These are phyloP conservation scores for Bombylius discolor DNA, from an alignment of 2,888 invertebrate genomes.

Conservation along the genomic window DNA sequence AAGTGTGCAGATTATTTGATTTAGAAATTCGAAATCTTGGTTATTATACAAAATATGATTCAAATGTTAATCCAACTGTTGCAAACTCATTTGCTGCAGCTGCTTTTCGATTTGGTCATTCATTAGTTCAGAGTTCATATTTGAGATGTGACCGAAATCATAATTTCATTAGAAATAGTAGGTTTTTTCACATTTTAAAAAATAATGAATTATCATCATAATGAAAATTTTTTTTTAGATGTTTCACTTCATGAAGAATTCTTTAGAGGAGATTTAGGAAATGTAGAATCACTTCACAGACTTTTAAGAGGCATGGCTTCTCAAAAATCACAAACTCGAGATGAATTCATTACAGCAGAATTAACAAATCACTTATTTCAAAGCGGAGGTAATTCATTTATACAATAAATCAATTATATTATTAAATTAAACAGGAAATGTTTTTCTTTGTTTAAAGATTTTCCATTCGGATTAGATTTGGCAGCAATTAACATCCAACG, in stretches of 20 bases:
- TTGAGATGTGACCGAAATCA: slow-evolving; percentile 59
- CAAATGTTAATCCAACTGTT: slow-evolving; percentile 55
- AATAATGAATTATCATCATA: background rate
- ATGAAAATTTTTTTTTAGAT: slow-evolving; percentile 40
- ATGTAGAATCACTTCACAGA: slow-evolving; percentile 66
- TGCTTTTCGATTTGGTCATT: slow-evolving; percentile 78
- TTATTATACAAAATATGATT: slow-evolving; percentile 57
- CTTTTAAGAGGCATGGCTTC: slow-evolving; percentile 62
- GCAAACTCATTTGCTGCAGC: slow-evolving; percentile 70
- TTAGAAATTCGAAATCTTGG: slow-evolving; percentile 54
- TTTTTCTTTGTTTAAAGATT: slow-evolving; percentile 28
- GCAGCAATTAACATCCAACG: slow-evolving; percentile 79
- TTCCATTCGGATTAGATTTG: slow-evolving; percentile 69
- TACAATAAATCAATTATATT: too few relatives aligned
- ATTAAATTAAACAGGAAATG: background rate
- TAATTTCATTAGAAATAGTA: slow-evolving; percentile 56
- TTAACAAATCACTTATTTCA: slow-evolving; percentile 75
- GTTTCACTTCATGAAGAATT: slow-evolving; percentile 69
- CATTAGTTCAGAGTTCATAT: slow-evolving; percentile 67
- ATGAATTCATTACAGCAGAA: slow-evolving; percentile 69
- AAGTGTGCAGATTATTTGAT: slow-evolving; percentile 63
- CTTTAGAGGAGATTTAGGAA: slow-evolving; percentile 59
- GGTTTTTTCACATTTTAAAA: slow-evolving; percentile 24
- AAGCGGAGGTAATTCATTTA: slow-evolving; percentile 37
- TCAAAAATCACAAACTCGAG: slow-evolving; percentile 64